Base-by-base conservation (phyloP, 2,888 invertebrate genomes). In the Leptinotarsa tumamoca region DNA sequence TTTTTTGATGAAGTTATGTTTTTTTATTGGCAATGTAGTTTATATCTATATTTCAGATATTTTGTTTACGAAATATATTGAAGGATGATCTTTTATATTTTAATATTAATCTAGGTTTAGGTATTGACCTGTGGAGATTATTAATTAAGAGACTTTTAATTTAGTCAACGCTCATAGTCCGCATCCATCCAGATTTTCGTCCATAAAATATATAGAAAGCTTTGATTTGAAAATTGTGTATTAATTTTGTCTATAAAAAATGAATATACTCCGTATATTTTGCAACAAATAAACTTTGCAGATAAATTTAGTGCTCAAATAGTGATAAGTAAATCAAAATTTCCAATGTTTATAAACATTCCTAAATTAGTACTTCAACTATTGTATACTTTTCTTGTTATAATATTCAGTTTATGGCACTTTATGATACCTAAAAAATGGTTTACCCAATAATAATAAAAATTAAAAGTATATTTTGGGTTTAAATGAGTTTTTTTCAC, bases 131-230 rank as follows among this genome's bases (percentile, higher is more conserved):
- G 14, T 58, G 14, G 52, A 72, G 52, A 63, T 63, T 72, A 63
- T 10, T 43, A 13, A 2, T 63, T 18, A 7, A n/a, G 63, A 43
- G 27, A 33, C 33, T 63, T 63, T 63, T 63, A 10, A 43, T 63
- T 63, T 43, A 63, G 27, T 33, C 27, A 63, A 17, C 33, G 63
- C 63, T 63, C 63, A 63, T 33, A 43, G 43, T 63, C 63, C 63
- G 10, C 43, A 33, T 63, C 63, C 63, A 63, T 63, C 63, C 63
- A 63, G 21, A 63, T 63, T 63, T 63, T 63, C 63, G 43, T 43
- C 63, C 27, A 63, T 63, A 63, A 63, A 43, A n/a, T 21, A 27
- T 58, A 54, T 7, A 54, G 10, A 54, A 54, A 54, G 18, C 43
- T 43, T 43, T 43, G 1, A 15, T 58, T 58, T 58, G 18, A 21